Evolutionary conservation across 2,888 invertebrate genomes (phyloP).

Genomic region (Euclidia mi): DNA sequence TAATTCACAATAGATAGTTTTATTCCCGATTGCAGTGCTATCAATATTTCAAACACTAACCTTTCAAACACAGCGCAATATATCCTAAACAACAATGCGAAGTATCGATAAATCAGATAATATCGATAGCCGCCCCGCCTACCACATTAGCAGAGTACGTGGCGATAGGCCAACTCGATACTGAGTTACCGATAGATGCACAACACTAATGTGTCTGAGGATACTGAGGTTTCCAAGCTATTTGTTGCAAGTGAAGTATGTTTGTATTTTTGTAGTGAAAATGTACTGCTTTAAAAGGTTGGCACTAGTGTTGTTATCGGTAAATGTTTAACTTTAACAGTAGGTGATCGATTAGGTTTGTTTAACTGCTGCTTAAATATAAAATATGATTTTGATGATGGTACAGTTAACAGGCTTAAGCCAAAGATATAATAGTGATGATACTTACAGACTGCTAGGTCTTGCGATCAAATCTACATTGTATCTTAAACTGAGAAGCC

Average conservation of each 20-base stretch:
- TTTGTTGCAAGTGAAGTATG: conserved; percentile 49
- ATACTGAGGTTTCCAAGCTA: conserved; percentile 46
- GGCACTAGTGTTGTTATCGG: neutral
- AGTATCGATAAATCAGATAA: conserved; percentile 53
- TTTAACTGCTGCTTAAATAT: neutral
- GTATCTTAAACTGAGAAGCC: too few relatives aligned
- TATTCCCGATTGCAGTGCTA: too few relatives aligned
- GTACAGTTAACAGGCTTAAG: too few relatives aligned
- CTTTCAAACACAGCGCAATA: conserved; percentile 27
- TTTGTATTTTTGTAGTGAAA: conserved; percentile 36
- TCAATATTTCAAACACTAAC: conserved; percentile 3
- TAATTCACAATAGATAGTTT: too few relatives aligned
- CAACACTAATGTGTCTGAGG: conserved; percentile 63
- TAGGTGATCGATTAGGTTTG: neutral
- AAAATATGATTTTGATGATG: too few relatives aligned
- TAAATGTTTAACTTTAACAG: conserved; percentile 2
- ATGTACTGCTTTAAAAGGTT: conserved; percentile 20
- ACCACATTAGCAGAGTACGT: conserved; percentile 56
- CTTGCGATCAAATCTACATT: too few relatives aligned
- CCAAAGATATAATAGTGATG: too few relatives aligned
- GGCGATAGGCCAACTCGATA: conserved; percentile 69
- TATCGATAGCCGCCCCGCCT: conserved; percentile 51
- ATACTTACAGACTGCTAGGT: too few relatives aligned
- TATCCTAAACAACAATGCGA: conserved; percentile 28
- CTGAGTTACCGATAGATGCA: conserved; percentile 62